phyloP scores from a whole-genome alignment of 1,140 invertebrate species.

The Lanistes nyassanus region DNA sequence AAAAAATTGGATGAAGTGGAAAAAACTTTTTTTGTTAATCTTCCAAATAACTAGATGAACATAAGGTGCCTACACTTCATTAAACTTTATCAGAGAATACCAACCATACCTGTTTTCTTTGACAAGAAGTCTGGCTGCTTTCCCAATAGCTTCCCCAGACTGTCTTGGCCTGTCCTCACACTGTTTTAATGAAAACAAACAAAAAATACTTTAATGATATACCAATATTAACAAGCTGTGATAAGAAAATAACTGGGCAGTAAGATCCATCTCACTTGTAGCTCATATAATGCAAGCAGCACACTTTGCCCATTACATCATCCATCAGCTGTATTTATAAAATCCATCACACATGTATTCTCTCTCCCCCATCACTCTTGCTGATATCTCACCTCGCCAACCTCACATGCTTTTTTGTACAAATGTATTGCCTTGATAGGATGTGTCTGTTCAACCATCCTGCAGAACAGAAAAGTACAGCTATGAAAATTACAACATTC shows the following conservation, averaged over 20 bases:
- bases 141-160: conserved; percentile 87
- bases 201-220: background rate
- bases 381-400: conserved; percentile 76
- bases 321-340: too few species aligned
- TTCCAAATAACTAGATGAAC: too few species aligned
- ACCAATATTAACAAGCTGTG: too few species aligned
- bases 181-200: background rate
- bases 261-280: too few species aligned
- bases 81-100: too few species aligned
- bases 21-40: too few species aligned
- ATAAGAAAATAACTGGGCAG: too few species aligned
- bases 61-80: too few species aligned
- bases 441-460: conserved; percentile 80
- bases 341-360: background rate
- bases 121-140: conserved; percentile 83
- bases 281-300: too few species aligned
- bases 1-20: too few species aligned
- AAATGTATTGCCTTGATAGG: conserved; percentile 84
- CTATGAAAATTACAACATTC: background rate
- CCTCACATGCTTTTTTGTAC: conserved; percentile 86
- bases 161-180: conserved; percentile 79
- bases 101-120: conserved; percentile 77
- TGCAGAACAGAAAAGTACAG: conserved; percentile 43
- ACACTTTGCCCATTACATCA: too few species aligned
- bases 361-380: too few species aligned